Evolutionary conservation across 2,888 invertebrate genomes (phyloP), one percentile per base, ranked within the genome.

Genomic region (Lasioglossum malachurum): DNA sequence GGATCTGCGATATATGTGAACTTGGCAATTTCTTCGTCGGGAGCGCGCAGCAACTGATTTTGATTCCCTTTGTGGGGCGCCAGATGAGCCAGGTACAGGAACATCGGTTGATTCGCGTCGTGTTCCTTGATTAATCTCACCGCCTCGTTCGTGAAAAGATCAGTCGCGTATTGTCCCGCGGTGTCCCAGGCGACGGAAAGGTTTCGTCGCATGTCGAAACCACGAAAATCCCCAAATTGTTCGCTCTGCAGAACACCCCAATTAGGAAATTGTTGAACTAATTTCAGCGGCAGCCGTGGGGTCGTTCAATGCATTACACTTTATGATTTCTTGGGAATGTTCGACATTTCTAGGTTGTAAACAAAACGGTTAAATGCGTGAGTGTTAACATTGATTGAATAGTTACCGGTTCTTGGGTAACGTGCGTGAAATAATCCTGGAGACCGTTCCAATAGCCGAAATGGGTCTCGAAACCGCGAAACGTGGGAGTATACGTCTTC

Each of bases 401-500:
- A 93, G 94, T 95, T 94, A 96, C 96, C 83, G 95, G 95, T 35
- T 96, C 95, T 87, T 95, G 94, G 1, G 95, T 95, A n/a, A 95
- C 94, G 93, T 97, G 97, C 84, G 96, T 96, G 93, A 97, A 98
- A 94, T 98, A 98, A 94, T 98, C 98, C 75, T 97, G 96, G 87
- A 96, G 97, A 0, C 98, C 98, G 75, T 97, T 97, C 95, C 97
- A 97, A 95, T 97, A 98, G 19, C 98, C 98, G 91, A 97, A 97
- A 94, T 98, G 98, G 10, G 97, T 96, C 92, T 98, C 97, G 93
- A 98, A 98, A 8, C 98, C 98, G 79, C 98, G 96, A 80, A 96
- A 96, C 3, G 96, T 97, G 0, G 98, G 98, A 3, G 97, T 96
- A 94, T 97, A 98, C 90, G 97, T 97, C 78, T 96, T 96, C 80